Evolutionary conservation across 2,888 invertebrate genomes (phyloP), one percentile per base, ranked within the genome.

Genomic region (Cheilosia soror): DNA sequence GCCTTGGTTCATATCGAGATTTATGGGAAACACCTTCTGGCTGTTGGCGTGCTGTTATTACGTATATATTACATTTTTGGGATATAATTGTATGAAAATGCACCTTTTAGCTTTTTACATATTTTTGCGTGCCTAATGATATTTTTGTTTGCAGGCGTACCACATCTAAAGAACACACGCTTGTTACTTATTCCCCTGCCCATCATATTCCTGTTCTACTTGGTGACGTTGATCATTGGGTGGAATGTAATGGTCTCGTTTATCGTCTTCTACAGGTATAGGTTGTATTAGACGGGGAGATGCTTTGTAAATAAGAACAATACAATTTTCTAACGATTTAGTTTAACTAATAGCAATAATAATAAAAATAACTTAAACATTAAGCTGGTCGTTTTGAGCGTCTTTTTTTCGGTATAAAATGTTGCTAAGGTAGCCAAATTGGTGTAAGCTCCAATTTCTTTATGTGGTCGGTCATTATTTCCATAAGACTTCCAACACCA

Each of bases 21-120:
- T 99, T 57, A 93, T 99, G 87, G 98, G 98, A 62, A 99, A 99
- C 92, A 95, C 97, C 0, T 95, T 99, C 89, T 99, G 99, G 98
- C 93, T 99, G 73, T 94, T 98, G 42, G 97, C 98, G 5, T 93
- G 97, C 83, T 94, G 96, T 79, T 99, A 99, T 93, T 99, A 99
- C 91, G 93, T 98, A 87, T 99, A 99, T 92, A 98, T 99, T 89
- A 98, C 99, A 42, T 99, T 99, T 93, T 94, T 99, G 79, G 99
- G 99, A 88, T 99, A 99, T 90, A 98, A 97, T 92, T 97, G 97
- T 97, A 90, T 95, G 96, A 94, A 88, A 4, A 37, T 4, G 0
- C 1, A 27, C 0, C n/a, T 2, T 33, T 29, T 15, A 5, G 4
- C 37, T 11, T 9, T 31, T 5, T 25, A 0, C 9, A 9, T 13